Base-by-base conservation (phyloP, 2,888 invertebrate species). In the Eupeodes latifasciatus region DNA sequence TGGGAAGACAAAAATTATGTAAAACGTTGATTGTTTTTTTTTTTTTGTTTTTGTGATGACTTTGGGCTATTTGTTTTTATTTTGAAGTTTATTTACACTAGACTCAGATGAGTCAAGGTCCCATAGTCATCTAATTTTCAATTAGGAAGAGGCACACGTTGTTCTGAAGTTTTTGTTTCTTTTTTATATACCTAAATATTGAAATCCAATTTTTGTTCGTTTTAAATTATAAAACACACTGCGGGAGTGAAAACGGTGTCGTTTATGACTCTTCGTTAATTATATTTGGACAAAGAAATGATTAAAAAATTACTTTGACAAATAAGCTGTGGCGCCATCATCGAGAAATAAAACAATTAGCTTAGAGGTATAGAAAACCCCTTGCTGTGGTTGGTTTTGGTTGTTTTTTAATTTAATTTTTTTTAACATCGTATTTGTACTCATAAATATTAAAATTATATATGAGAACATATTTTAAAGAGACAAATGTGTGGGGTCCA, bases 201-300 rank as follows among this genome's bases (percentile, higher is more conserved):
- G 12, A 67, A 5, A 16, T 36, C n/a, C 6, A 66, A 67, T 40
- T 40, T 40, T 40, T 40, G 51, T 67, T 55, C 27, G 27, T 27
- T 71, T 55, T 40, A 44, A 51, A 55, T 27, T 27, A 27, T 71
- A 53, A 71, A 55, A 36, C 71, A 19, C 59, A 4, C 64, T 55
- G 55, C 71, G 71, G 71, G 71, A 53, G 69, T 53, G 27, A 27
- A 12, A 40, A 10, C 1, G 51, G 11, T 51, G 40, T 55, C 19
- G 14, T 55, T 57, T 55, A 71, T 71, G 55, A 51, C 14, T 19
- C 19, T 55, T 44, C 14, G 51, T 27, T 85, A 76, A 71, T 85
- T 85, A 80, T 83, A 78, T 71, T 71, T 71, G 49, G 34, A 66
- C 51, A 78, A 59, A 51, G 2, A 71, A 81, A 64, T 57, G 51